These are phyloP conservation scores for Drosophila pallidifrons DNA, from an alignment of 1,140 invertebrate genomes.

Conservation along the genomic window DNA sequence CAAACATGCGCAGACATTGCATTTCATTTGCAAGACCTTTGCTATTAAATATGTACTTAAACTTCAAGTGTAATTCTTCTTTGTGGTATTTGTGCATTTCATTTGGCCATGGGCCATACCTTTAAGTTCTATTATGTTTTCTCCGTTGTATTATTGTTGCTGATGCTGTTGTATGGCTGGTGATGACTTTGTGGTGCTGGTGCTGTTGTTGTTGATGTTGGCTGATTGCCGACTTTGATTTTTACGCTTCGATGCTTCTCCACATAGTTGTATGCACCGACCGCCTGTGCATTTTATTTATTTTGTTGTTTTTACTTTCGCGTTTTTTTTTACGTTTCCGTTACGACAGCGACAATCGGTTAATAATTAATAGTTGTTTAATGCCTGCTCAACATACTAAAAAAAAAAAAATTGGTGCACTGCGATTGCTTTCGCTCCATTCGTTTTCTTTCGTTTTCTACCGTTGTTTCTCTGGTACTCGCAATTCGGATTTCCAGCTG, in stretches of 20 bases:
- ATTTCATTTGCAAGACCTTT: slow-evolving; percentile 40
- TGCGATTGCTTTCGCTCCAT: slow-evolving; percentile 54
- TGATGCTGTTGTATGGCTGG: slow-evolving; percentile 17
- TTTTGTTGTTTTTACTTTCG: neutral
- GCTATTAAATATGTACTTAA: slow-evolving; percentile 40
- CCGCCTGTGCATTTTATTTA: slow-evolving; percentile 60
- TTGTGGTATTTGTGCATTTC: slow-evolving; percentile 35
- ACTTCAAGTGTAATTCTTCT: slow-evolving; percentile 29
- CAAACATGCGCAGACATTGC: slow-evolving; percentile 38
- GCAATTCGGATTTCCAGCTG: slow-evolving; percentile 42
- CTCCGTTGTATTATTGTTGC: slow-evolving; percentile 38
- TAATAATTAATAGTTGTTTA: slow-evolving; percentile 47
- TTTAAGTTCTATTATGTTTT: slow-evolving; percentile 55
- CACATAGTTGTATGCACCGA: slow-evolving; percentile 66
- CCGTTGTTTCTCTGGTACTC: slow-evolving; percentile 26
- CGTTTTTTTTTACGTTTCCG: slow-evolving; percentile 23
- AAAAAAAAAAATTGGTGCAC: slow-evolving; percentile 40
- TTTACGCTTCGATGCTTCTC: slow-evolving; percentile 74
- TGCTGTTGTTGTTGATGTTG: slow-evolving; percentile 39
- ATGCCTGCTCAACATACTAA: slow-evolving; percentile 44
- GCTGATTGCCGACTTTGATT: slow-evolving; percentile 65
- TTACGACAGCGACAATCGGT: slow-evolving; percentile 46
- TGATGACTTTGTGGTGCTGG: slow-evolving; percentile 33
- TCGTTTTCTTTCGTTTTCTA: slow-evolving; percentile 43
- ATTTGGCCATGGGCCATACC: slow-evolving; percentile 29